These are phyloP conservation scores for Bradynema listronoti DNA, from an alignment of 1,140 invertebrate genomes.

Conservation along the genomic window DNA sequence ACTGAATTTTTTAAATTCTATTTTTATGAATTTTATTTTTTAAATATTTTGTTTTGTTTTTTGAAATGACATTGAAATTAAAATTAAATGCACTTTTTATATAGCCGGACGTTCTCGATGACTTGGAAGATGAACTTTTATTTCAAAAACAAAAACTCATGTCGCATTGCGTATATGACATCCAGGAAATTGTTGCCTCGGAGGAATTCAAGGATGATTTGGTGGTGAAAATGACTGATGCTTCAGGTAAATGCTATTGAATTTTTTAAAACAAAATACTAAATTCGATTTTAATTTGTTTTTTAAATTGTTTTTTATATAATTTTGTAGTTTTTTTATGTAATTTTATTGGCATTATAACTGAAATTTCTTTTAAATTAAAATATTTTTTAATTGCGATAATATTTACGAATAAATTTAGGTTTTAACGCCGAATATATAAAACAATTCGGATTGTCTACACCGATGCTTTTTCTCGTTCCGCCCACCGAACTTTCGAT, in stretches of 20 bases:
- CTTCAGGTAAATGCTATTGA: not conserved
- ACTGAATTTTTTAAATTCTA: not conserved
- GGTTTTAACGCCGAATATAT: constrained; percentile 21
- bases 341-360: too few species aligned
- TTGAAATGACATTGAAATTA: too few species aligned
- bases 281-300: not conserved
- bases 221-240: not conserved
- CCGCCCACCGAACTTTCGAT: constrained; percentile 18
- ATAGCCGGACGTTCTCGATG: constrained; percentile 4
- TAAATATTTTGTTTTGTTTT: too few species aligned
- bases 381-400: too few species aligned
- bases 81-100: too few species aligned
- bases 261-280: not conserved
- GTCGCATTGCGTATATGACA: constrained; percentile 14
- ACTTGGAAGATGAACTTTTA: constrained; percentile 1
- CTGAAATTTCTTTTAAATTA: too few species aligned
- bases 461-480: constrained; percentile 18
- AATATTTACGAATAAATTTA: too few species aligned
- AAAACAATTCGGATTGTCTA: constrained; percentile 7
- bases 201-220: constrained; percentile 10
- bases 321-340: not conserved
- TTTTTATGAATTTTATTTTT: not conserved
- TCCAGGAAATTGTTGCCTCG: constrained; percentile 9
- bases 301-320: not conserved
- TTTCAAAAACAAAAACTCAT: constrained; percentile 13